Percentiles rank a stretch among this genome's conserved stretches.
phyloP scores from a whole-genome alignment of 2,797 vertebrate species.

The Myotis planiceps region DNA sequence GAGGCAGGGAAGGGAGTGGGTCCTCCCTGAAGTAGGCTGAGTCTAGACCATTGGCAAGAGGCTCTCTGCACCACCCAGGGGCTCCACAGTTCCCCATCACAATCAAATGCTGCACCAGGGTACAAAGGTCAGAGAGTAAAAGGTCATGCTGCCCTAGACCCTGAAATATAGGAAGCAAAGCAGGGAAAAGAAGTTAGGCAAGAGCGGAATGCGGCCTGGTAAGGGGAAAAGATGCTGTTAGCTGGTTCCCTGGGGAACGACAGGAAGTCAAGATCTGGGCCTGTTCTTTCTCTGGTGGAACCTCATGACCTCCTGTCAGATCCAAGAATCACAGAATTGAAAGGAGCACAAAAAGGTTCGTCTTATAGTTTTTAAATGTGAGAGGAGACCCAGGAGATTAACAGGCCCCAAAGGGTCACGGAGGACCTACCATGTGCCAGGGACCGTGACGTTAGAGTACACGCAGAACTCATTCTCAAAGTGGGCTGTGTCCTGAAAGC shows the following conservation, averaged over 20 bases:
- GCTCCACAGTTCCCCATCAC: not conserved
- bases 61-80: not conserved
- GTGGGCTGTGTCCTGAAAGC: not conserved
- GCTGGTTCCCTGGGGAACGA: not conserved
- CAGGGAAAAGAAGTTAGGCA: not conserved
- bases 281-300: not conserved
- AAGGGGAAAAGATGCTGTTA: not conserved
- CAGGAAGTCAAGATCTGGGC: not conserved
- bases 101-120: not conserved
- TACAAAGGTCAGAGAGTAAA: not conserved
- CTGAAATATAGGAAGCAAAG: not conserved
- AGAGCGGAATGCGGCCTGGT: not conserved
- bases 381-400: not conserved
- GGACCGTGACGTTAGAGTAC: not conserved
- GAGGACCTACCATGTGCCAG: rapidly evolving
- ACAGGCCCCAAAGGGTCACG: not conserved
- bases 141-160: not conserved
- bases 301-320: not conserved
- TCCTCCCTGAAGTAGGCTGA: not conserved
- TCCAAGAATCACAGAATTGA: not conserved
- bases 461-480: not conserved
- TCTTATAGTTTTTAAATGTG: not conserved
- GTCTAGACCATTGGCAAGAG: not conserved
- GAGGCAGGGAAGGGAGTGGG: not conserved
- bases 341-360: not conserved